Evolutionary conservation across 1,140 invertebrate genomes (phyloP).

Genomic region (Sycophila sp.): DNA sequence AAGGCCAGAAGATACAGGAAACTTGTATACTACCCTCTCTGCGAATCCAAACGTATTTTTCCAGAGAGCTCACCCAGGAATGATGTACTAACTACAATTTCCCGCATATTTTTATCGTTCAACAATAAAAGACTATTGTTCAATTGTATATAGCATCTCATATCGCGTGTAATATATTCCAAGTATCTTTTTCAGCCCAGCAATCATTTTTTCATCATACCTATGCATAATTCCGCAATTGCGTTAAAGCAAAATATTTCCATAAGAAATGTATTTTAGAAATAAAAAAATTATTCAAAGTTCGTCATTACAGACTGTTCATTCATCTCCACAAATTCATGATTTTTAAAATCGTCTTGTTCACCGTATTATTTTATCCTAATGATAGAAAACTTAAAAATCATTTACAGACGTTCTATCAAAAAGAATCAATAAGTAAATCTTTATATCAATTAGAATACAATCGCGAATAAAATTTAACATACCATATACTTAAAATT

Average conservation of each 20-base stretch:
- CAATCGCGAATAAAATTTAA: no score
- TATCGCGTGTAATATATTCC: constrained; percentile 16
- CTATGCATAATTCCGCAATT: no score
- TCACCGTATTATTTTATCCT: no score
- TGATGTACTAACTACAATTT: constrained; percentile 76
- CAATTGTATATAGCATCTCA: constrained; percentile 10
- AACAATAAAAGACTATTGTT: neutral
- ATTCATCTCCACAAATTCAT: no score
- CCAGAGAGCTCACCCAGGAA: constrained; percentile 82
- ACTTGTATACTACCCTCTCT: constrained; percentile 83
- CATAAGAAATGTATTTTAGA: constrained; percentile 3
- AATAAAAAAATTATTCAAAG: no score
- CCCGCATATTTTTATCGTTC: neutral
- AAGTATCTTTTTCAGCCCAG: constrained; percentile 5
- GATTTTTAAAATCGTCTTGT: no score
- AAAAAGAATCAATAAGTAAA: neutral
- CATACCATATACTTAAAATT: no score
- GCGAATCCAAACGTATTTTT: constrained; percentile 88
- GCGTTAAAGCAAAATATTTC: no score
- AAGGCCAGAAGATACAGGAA: constrained; percentile 77
- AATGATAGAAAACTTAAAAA: neutral
- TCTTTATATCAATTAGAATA: neutral
- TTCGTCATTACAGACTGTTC: no score
- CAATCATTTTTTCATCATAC: no score
- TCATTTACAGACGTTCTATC: neutral